phyloP scores from a whole-genome alignment of 1,140 invertebrate genomes.

The Drosophila nigromelanica region DNA sequence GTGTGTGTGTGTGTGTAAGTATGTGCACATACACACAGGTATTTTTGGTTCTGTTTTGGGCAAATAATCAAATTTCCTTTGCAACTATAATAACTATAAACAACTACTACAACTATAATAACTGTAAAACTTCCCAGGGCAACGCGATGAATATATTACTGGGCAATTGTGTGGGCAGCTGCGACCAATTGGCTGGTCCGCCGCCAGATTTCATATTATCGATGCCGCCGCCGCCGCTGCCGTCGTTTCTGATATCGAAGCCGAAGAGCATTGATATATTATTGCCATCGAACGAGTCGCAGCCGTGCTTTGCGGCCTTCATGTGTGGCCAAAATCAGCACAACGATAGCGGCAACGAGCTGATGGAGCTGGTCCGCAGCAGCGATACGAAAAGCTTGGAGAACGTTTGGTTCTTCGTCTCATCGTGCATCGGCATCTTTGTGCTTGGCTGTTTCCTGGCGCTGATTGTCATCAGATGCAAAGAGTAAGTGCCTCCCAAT shows the following conservation, averaged over 20 bases:
- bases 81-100: no score
- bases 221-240: slow-evolving; percentile 92
- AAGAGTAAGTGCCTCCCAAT: slow-evolving; percentile 88
- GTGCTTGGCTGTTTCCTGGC: slow-evolving; percentile 90
- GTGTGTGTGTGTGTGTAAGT: slow-evolving; percentile 11
- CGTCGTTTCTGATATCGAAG: slow-evolving; percentile 87
- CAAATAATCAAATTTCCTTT: no score
- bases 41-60: not conserved
- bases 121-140: no score
- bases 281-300: slow-evolving; percentile 85
- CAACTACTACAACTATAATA: no score
- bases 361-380: slow-evolving; percentile 89
- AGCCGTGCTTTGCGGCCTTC: slow-evolving; percentile 85
- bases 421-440: slow-evolving; percentile 90
- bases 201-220: slow-evolving; percentile 91
- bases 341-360: slow-evolving; percentile 87
- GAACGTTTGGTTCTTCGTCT: slow-evolving; percentile 92
- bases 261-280: slow-evolving; percentile 71
- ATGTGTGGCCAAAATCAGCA: slow-evolving; percentile 84
- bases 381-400: slow-evolving; percentile 86
- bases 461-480: slow-evolving; percentile 90
- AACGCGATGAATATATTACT: slow-evolving; percentile 65
- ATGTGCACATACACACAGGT: slow-evolving; percentile 9
- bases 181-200: slow-evolving; percentile 89
- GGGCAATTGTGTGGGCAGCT: slow-evolving; percentile 85